Base-by-base conservation (phyloP, 2,113 vertebrate genomes). In the Barbus barbus region DNA sequence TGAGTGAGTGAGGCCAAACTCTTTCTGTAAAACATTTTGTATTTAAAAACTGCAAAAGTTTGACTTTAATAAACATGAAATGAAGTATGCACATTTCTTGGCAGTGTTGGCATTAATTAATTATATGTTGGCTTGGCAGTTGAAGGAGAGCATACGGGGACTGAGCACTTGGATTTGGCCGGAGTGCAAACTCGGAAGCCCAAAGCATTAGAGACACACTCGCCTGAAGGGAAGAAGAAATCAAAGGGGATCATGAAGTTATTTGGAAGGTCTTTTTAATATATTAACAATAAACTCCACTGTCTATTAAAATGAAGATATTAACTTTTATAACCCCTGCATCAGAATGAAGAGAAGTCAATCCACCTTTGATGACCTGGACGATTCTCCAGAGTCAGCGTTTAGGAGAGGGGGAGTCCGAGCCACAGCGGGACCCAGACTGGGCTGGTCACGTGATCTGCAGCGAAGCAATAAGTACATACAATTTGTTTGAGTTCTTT, bases 341-440 rank as follows among this genome's bases (percentile, higher is more conserved):
- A 11, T 46, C 83, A 99, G 98, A 75, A 94, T 99, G 36, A 96
- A 92, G 87, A 96, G 97, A 90, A 99, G 97, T 78, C 97, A 99
- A 78, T 99, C 98, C 0, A 97, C 96, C 9, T 98, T 96, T 0
- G 96, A 97, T 82, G 97, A 97, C 92, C 94, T 95, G 0, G 97
- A 98, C 0, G 96, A 99, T 24, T 93, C 95, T 33, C 90, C 96
- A 0, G 96, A 98, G 71, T 89, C 91, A 0, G 97, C 97, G 90
- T 99, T 99, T 91, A 96, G 93, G 81, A 95, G 98, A 92, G 98
- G 98, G 38, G 98, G 98, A 41, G 97, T 96, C 36, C 94, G 98
- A 91, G 96, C 98, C 4, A 99, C 98, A 0, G 97, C 98, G 0
- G 98, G 97, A 1, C 97, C 98, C 0, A 94, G 97, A 22, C 89